Evolutionary conservation across 2,113 vertebrate genomes (phyloP), one percentile per base, ranked within the genome.

Genomic region (Myocastor coypus): DNA sequence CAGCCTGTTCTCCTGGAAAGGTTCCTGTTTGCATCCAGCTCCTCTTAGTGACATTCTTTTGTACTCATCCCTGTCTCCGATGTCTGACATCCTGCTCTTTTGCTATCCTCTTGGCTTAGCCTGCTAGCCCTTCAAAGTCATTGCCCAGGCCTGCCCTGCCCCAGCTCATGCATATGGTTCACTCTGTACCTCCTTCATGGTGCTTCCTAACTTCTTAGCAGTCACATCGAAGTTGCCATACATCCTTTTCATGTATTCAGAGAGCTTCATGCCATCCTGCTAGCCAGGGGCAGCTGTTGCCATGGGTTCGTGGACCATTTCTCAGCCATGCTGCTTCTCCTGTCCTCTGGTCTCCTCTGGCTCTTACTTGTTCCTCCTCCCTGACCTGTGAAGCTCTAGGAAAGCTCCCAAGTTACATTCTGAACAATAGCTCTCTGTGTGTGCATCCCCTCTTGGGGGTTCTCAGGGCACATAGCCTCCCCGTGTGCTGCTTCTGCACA

Each of bases 171-270:
- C n/a, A 24, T 37, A 32, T 52, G 42, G 59, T 22, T 32, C 11
- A 40, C 22, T 11, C 13, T 24, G 46, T 1, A 1, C 40, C 28
- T 73, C 37, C 19, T 63, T 17, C 40, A 6, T 73, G 37, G 32
- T 26, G 71, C 46, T 32, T 73, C 37, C 83, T 24, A 7, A 55
- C 34, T 66, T 80, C 78, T 8, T 5, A 14, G 50, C 19, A 92
- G 68, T 57, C 83, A 37, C 0, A 1, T 13, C 0, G 2, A 14
- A 50, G 55, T 71, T 13, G 12, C 34, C 10, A 5, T 46, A 46
- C 2, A 1, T 9, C 19, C 34, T 40, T 69, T 16, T 7, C 2
- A 22, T 32, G 4, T 3, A 5, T 57, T 75, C 81, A 5, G 2
- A 5, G 3, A 40, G 82, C 55, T 19, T 34, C 24, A 1, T 32